These are phyloP conservation scores for Amblyjoppa fuscipennis DNA, from an alignment of 2,888 invertebrate genomes.

Conservation along the genomic window DNA sequence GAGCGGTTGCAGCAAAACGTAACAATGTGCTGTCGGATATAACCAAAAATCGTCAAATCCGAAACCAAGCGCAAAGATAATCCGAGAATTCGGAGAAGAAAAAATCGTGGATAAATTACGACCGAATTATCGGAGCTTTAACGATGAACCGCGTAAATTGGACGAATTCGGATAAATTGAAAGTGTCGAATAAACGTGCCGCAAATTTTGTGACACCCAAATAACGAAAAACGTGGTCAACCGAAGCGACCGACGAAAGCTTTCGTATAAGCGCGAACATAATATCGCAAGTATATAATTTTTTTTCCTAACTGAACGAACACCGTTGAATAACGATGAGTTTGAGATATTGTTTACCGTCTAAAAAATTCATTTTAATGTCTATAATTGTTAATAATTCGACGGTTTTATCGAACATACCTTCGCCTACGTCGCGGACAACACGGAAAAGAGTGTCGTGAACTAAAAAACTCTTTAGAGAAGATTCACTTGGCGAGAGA, in stretches of 20 bases:
- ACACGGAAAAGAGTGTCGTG: slow-evolving; percentile 73
- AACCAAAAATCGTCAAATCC: slow-evolving; percentile 9
- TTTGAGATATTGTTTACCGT: slow-evolving; percentile 24
- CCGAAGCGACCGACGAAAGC: not conserved
- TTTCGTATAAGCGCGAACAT: slow-evolving; percentile 26
- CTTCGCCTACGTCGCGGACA: slow-evolving; percentile 75
- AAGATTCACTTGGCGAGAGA: slow-evolving; percentile 20
- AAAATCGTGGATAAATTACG: not conserved
- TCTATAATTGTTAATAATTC: slow-evolving; percentile 53
- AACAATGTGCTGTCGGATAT: not conserved
- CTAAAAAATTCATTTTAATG: slow-evolving; percentile 12
- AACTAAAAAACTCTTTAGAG: slow-evolving; percentile 45
- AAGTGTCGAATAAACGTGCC: not conserved
- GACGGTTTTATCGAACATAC: slow-evolving; percentile 71
- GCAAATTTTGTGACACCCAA: not conserved
- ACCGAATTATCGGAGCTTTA: not conserved
- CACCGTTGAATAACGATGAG: slow-evolving; percentile 1
- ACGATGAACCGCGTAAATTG: not conserved
- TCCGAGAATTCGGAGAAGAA: not conserved
- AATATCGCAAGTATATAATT: not conserved
- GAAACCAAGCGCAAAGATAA: not conserved
- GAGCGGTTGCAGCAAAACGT: not conserved
- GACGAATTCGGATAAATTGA: not conserved
- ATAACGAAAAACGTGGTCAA: slow-evolving; percentile 43
- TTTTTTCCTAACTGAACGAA: not conserved